Percentiles rank a stretch among this genome's conserved stretches.
These are phyloP conservation scores for Sebastes taczanowskii DNA, from an alignment of 2,797 vertebrate genomes.

Conservation along the genomic window DNA sequence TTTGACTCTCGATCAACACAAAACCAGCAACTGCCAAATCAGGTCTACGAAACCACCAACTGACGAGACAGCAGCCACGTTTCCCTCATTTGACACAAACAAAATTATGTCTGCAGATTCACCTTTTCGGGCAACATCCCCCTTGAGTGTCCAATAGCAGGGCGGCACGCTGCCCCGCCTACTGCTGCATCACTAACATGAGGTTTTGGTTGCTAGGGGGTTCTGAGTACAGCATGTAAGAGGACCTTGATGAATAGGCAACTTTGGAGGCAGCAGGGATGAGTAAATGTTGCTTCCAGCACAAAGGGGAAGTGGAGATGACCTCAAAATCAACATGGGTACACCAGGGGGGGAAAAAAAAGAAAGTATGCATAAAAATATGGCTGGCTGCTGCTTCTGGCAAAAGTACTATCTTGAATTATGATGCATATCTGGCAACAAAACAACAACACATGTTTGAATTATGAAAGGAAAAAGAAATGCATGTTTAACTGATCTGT, in stretches of 20 bases:
- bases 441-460: neutral
- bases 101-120: neutral
- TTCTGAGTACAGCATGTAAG: neutral
- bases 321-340: slow-evolving; percentile 23
- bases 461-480: neutral
- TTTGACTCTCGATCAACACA: neutral
- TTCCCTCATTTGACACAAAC: neutral
- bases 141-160: neutral
- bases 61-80: neutral
- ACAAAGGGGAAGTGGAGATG: neutral
- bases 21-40: neutral
- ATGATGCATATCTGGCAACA: neutral
- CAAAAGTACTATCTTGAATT: neutral
- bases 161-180: neutral
- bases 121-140: neutral
- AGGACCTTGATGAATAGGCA: slow-evolving; percentile 20
- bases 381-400: neutral
- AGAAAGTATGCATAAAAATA: neutral
- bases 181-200: neutral
- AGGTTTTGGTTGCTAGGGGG: neutral
- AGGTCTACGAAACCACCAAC: neutral
- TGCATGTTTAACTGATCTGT: neutral
- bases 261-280: slow-evolving; percentile 13
- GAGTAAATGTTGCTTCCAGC: slow-evolving; percentile 26
- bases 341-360: neutral